Conservation (phyloP, 2,888 invertebrate genomes). For the Heliconius sara region DNA sequence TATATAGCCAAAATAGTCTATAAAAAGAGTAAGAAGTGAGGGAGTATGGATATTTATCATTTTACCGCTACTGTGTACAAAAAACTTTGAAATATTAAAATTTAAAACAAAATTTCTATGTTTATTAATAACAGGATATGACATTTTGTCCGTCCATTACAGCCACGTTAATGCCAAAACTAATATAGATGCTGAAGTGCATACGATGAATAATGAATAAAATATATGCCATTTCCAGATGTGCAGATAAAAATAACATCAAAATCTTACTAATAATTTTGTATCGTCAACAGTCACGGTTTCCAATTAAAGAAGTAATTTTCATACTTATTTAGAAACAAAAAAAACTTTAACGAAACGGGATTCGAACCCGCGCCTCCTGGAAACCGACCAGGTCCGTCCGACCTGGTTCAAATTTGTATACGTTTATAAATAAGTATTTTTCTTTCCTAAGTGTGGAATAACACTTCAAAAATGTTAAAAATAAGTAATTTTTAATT, state of each 20-base stretch:
- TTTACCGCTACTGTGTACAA: too few species aligned
- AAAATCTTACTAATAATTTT: background rate
- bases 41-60: too few species aligned
- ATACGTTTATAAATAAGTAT: too few species aligned
- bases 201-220: slow-evolving; percentile 10
- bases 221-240: background rate
- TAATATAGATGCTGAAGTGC: background rate
- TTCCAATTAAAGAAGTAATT: too few species aligned
- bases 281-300: background rate
- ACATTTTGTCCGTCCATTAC: slow-evolving; percentile 1
- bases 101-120: background rate
- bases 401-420: too few species aligned
- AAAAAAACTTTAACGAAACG: too few species aligned
- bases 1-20: background rate
- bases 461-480: too few species aligned
- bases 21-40: background rate
- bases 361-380: too few species aligned
- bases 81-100: background rate
- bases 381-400: too few species aligned
- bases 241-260: background rate
- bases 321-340: too few species aligned
- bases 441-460: too few species aligned
- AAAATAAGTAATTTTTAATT: too few species aligned
- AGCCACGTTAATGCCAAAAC: slow-evolving; percentile 3
- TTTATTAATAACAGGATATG: background rate